Base-by-base conservation (phyloP, 2,888 invertebrate species). In the Cataglyphis altisquamis region DNA sequence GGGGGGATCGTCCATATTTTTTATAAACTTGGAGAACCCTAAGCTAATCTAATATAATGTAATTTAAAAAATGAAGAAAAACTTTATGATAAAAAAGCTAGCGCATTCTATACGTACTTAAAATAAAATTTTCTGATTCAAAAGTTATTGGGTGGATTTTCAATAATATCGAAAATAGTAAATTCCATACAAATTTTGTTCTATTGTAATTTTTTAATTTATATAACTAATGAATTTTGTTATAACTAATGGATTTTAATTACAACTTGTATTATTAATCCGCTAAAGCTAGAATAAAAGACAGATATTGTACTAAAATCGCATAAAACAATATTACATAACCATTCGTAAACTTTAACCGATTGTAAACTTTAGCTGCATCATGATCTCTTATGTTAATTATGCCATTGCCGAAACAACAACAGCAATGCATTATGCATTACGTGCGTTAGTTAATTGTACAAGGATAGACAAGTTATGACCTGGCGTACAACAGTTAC, bases 351-450 rank as follows among this genome's bases (percentile, higher is more conserved):
- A 72, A 63, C 15, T 63, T 29, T 36, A 15, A 21, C 29, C 29
- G 6, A 72, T 74, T 63, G 52, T 52, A 72, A 74, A 81, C 67
- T 9, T 21, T 25, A 70, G 29, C 70, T 72, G 63, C 64, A 84
- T 68, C 82, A 82, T 68, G 78, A 89, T 87, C 84, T 89, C 68
- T 87, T 68, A 85, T 70, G 70, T 77, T 73, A 89, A 89, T 89
- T 89, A 77, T 74, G 45, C 57, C 81, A 80, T 80, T 87, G 85
- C 66, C 64, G 77, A 81, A 87, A 82, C 77, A 64, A 83, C 81
- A 70, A 78, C 68, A 72, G 36, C 29, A 52, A 83, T 67, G 55
- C n/a, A 67, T 86, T 77, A 82, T 68, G 48, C 48, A 66, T 78
- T 72, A 77, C 67, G 18, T 83, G 67, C 64, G 41, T 10, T 36